phyloP scores from a whole-genome alignment of 2,113 vertebrate species.

The Noturus placidus region DNA sequence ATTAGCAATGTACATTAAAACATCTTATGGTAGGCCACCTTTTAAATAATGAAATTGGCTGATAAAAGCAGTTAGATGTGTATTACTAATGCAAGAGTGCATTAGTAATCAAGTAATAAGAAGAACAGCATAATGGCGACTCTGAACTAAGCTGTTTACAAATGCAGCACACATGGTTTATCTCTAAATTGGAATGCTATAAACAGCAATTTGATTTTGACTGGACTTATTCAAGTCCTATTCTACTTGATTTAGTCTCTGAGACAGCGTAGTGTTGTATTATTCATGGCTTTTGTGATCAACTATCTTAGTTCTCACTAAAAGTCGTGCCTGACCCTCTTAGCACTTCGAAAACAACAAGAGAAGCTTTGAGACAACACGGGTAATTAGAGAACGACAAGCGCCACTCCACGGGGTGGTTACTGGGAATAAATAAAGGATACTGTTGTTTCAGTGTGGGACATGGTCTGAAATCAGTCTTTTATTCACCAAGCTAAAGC shows the following conservation, averaged over 20 bases:
- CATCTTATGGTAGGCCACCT: conserved; percentile 3
- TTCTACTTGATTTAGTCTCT: conserved; percentile 43
- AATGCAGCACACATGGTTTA: neutral
- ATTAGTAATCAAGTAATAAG: conserved; percentile 37
- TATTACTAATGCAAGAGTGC: conserved; percentile 43
- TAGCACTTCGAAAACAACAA: conserved; percentile 46
- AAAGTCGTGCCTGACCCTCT: conserved; percentile 36
- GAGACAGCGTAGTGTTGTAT: conserved; percentile 47
- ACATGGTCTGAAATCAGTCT: neutral
- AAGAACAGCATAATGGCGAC: conserved; percentile 31
- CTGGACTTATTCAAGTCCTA: conserved; percentile 30
- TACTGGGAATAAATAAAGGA: conserved; percentile 35
- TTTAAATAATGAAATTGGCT: conserved; percentile 41
- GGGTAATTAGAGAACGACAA: conserved; percentile 41
- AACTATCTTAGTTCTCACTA: conserved; percentile 40
- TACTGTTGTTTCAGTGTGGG: conserved; percentile 26
- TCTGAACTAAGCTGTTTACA: conserved; percentile 40
- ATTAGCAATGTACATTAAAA: conserved; percentile 22
- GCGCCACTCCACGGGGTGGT: conserved; percentile 24
- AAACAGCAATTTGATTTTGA: conserved; percentile 4
- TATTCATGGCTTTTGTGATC: conserved; percentile 51
- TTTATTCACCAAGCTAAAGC: neutral
- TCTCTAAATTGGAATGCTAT: neutral
- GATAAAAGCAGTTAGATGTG: conserved; percentile 39
- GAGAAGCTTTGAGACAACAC: conserved; percentile 37